Percentiles rank a stretch among this genome's conserved stretches.
Evolutionary conservation across 1,140 invertebrate genomes (phyloP).

Genomic region (Drosophila quadrilineata): DNA sequence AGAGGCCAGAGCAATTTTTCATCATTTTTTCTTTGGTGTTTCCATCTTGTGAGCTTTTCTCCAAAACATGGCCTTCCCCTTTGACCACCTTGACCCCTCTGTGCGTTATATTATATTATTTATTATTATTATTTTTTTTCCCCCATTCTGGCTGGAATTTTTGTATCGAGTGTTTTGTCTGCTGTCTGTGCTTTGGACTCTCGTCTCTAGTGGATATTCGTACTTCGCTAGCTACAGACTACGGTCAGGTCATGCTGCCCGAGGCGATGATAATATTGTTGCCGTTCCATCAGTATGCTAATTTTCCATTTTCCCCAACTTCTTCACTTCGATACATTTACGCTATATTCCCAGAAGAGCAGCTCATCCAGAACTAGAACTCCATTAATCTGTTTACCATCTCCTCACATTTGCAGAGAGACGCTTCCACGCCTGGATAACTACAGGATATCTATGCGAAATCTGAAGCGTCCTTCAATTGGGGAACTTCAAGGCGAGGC

Average conservation of each 20-base stretch:
- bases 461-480: constrained; percentile 87
- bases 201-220: constrained; percentile 57
- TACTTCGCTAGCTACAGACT: constrained; percentile 47
- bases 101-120: constrained; percentile 32
- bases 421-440: constrained; percentile 91
- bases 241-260: constrained; percentile 63
- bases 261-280: constrained; percentile 57
- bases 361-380: neutral
- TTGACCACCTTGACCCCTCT: constrained; percentile 52
- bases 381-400: neutral
- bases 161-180: constrained; percentile 26
- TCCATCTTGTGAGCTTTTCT: constrained; percentile 12
- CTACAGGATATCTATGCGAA: constrained; percentile 91
- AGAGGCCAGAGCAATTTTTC: constrained; percentile 17
- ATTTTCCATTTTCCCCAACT: constrained; percentile 1
- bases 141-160: constrained; percentile 13
- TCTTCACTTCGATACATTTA: neutral
- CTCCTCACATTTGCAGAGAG: constrained; percentile 61
- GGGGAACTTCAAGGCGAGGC: constrained; percentile 87
- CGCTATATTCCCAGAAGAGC: too few species aligned
- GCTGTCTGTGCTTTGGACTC: constrained; percentile 18
- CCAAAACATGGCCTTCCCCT: constrained; percentile 38
- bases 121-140: constrained; percentile 10
- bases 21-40: constrained; percentile 2
- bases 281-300: constrained; percentile 60